Evolutionary conservation across 2,797 vertebrate species (phyloP).

Genomic region (Poecilia gillii): DNA sequence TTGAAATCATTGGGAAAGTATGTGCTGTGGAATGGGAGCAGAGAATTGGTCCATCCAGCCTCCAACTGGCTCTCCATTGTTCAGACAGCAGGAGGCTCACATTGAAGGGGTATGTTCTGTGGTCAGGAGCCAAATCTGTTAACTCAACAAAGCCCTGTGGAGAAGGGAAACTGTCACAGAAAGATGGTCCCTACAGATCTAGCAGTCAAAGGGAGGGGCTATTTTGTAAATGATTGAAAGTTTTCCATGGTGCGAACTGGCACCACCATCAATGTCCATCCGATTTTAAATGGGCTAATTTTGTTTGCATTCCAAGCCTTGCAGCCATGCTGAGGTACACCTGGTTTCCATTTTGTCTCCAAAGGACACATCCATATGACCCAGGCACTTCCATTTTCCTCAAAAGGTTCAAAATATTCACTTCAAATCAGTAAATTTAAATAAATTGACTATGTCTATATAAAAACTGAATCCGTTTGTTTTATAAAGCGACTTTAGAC

Average conservation of each 20-base stretch:
- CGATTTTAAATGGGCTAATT: not conserved
- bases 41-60: conserved; percentile 24
- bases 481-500: not conserved
- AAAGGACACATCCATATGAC: not conserved
- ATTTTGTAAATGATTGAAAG: not conserved
- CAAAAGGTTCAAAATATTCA: not conserved
- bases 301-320: not conserved
- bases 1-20: conserved; percentile 59
- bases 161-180: not conserved
- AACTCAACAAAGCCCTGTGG: conserved; percentile 18
- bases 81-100: conserved; percentile 42
- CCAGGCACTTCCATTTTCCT: not conserved
- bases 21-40: conserved; percentile 41
- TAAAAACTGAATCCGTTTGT: not conserved
- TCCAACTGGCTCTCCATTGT: conserved; percentile 21
- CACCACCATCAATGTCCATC: too few species aligned
- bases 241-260: not conserved
- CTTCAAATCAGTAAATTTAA: not conserved
- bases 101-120: not conserved
- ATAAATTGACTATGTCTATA: not conserved
- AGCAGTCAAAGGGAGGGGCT: not conserved
- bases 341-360: not conserved
- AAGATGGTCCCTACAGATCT: not conserved
- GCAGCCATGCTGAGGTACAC: not conserved
- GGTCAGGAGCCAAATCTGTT: conserved; percentile 17